Conservation (phyloP, 2,888 invertebrate genomes). For the Drosophila emarginata region DNA sequence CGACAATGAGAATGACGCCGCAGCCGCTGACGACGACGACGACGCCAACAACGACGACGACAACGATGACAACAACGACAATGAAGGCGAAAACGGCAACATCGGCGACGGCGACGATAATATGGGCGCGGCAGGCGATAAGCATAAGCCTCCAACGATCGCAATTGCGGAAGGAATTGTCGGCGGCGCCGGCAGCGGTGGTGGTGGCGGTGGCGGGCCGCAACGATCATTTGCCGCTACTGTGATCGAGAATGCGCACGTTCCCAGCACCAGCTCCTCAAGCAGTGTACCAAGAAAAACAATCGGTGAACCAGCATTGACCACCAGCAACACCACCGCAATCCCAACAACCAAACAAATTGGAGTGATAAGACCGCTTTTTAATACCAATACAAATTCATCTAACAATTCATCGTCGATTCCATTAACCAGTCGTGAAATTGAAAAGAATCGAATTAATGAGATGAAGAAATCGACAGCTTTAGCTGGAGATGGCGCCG, state of each 20-base stretch:
- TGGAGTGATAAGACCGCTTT: constrained; percentile 84
- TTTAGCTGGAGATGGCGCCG: constrained; percentile 52
- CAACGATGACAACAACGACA: constrained; percentile 27
- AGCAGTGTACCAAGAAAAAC: constrained; percentile 34
- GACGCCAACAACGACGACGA: constrained; percentile 35
- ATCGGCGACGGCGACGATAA: constrained; percentile 53
- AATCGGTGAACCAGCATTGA: constrained; percentile 29
- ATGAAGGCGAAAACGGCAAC: constrained; percentile 27
- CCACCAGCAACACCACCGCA: constrained; percentile 9
- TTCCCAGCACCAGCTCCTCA: constrained; percentile 59
- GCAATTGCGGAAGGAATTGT: constrained; percentile 34
- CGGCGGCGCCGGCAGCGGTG: constrained; percentile 52
- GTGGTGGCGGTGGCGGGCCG: constrained; percentile 56
- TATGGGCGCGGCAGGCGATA: constrained; percentile 62
- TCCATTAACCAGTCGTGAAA: constrained; percentile 85
- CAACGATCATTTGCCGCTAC: constrained; percentile 59
- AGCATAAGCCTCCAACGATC: constrained; percentile 39
- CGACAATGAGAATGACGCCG: constrained; percentile 22
- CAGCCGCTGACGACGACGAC: constrained; percentile 13
- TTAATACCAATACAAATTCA: constrained; percentile 43
- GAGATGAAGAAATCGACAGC: constrained; percentile 84
- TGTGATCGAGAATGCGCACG: constrained; percentile 65
- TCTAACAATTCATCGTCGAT: constrained; percentile 14
- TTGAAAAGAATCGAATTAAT: constrained; percentile 88
- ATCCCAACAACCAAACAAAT: constrained; percentile 80